phyloP scores from a whole-genome alignment of 2,888 invertebrate species.

The Sialis fuliginosa region DNA sequence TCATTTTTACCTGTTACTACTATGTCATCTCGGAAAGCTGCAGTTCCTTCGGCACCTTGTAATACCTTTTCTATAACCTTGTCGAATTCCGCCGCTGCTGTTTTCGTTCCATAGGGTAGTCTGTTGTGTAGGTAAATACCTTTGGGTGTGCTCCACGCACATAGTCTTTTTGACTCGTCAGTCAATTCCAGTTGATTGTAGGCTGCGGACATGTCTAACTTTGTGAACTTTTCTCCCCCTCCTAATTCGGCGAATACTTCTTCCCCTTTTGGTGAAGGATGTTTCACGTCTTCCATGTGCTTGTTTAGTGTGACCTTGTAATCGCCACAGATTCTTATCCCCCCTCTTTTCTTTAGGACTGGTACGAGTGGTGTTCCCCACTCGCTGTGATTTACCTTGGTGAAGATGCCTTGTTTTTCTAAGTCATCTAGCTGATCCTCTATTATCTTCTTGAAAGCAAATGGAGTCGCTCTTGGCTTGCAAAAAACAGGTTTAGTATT shows the following conservation, averaged over 20 bases:
- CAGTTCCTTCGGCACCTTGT: conserved; percentile 8
- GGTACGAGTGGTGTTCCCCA: conserved; percentile 19
- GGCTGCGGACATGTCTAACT: conserved; percentile 7
- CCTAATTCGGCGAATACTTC: conserved; percentile 10
- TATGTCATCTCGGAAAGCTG: conserved; percentile 13
- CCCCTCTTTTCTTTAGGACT: conserved; percentile 13
- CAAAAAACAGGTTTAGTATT: conserved; percentile 10
- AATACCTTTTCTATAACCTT: conserved; percentile 13
- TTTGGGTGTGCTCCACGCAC: conserved; percentile 13
- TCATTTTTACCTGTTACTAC: conserved; percentile 12
- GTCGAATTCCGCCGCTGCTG: conserved; percentile 20
- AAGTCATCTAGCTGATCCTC: conserved; percentile 10
- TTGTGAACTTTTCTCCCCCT: conserved; percentile 11
- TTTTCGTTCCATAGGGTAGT: conserved; percentile 20
- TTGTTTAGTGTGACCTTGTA: conserved; percentile 13
- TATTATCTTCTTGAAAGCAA: conserved; percentile 7
- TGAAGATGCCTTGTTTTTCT: conserved; percentile 10
- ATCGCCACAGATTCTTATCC: conserved; percentile 13
- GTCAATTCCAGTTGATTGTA: conserved; percentile 8
- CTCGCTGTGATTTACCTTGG: conserved; percentile 12
- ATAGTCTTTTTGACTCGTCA: conserved; percentile 7
- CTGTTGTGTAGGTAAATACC: conserved; percentile 17
- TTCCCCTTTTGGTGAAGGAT: conserved; percentile 12
- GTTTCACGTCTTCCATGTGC: conserved; percentile 10
- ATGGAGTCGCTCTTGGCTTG: conserved; percentile 9